These are phyloP conservation scores for Drosophila affinis DNA, from an alignment of 2,888 invertebrate species.

Conservation along the genomic window DNA sequence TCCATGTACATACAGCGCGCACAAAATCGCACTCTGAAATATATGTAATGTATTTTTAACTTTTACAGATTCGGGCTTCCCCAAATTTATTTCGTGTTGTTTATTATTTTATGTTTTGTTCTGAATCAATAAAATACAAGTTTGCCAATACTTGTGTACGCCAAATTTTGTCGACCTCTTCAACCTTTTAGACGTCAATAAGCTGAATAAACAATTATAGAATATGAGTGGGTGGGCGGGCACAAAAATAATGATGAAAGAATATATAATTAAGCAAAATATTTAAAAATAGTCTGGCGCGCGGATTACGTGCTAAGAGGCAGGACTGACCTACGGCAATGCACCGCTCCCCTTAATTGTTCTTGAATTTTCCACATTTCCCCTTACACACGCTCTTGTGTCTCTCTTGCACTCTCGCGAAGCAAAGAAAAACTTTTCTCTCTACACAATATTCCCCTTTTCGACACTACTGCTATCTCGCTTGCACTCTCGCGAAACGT, in stretches of 20 bases:
- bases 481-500: conserved; percentile 26
- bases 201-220: neutral
- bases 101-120: too few relatives aligned
- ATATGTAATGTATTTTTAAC: too few relatives aligned
- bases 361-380: neutral
- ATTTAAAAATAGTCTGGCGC: neutral
- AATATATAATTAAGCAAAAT: neutral
- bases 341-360: neutral
- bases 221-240: neutral
- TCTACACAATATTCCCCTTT: neutral
- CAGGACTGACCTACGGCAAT: neutral
- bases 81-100: too few relatives aligned
- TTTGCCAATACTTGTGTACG: too few relatives aligned
- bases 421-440: neutral
- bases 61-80: too few relatives aligned
- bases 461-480: conserved; percentile 78
- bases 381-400: neutral
- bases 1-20: too few relatives aligned
- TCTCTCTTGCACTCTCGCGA: neutral
- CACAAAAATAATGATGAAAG: neutral
- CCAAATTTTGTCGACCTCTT: too few relatives aligned
- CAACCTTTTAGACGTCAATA: too few relatives aligned
- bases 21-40: too few relatives aligned
- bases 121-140: too few relatives aligned
- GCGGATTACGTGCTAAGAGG: neutral